phyloP scores from a whole-genome alignment of 1,140 invertebrate species.

The Penaeus chinensis region DNA sequence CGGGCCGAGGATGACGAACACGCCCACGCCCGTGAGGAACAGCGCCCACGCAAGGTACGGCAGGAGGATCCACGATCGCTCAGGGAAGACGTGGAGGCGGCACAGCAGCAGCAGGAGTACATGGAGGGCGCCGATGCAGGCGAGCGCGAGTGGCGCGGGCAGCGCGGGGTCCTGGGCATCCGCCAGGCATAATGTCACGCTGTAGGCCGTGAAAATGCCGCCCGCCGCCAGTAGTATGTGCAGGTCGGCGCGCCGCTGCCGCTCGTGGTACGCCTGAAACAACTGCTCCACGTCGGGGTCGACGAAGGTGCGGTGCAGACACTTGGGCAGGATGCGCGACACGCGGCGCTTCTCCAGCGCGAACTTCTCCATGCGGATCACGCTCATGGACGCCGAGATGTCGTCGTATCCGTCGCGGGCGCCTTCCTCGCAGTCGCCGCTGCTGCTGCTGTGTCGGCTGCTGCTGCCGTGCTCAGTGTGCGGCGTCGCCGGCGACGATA shows the following conservation, averaged over 20 bases:
- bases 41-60: constrained; percentile 50
- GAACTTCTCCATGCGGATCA: constrained; percentile 60
- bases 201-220: constrained; percentile 25
- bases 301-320: constrained; percentile 56
- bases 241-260: constrained; percentile 52
- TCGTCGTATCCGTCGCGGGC: constrained; percentile 34
- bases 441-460: constrained; percentile 7
- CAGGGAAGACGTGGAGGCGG: constrained; percentile 49
- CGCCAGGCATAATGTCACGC: constrained; percentile 24
- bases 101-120: constrained; percentile 39
- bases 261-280: constrained; percentile 55
- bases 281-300: constrained; percentile 58
- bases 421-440: constrained; percentile 7
- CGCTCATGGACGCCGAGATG: constrained; percentile 56
- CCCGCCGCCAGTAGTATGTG: constrained; percentile 46
- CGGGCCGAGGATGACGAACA: constrained; percentile 42
- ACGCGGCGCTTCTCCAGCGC: constrained; percentile 55
- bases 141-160: constrained; percentile 16
- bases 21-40: constrained; percentile 18
- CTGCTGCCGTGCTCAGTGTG: constrained; percentile 41
- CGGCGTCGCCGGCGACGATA: constrained; percentile 23
- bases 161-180: not conserved
- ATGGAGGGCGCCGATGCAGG: constrained; percentile 12
- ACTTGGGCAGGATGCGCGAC: constrained; percentile 51
- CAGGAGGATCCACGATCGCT: constrained; percentile 50